Evolutionary conservation across 2,113 vertebrate species (phyloP), one percentile per base, ranked within the genome.

Genomic region (Strigops habroptila): DNA sequence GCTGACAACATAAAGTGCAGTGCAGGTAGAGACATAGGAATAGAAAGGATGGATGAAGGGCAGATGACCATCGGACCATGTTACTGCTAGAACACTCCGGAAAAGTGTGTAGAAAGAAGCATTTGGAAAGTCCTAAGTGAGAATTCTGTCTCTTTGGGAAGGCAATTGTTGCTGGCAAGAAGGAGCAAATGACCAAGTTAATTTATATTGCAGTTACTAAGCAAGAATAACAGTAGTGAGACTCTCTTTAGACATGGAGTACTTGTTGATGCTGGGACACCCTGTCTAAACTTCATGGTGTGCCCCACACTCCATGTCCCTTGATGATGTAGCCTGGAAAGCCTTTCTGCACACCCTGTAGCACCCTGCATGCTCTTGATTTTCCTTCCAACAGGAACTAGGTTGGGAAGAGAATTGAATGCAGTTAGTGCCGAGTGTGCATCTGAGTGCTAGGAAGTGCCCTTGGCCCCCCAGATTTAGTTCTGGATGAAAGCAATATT

Each of bases 61-160:
- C 33, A 27, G 35, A 17, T 1, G 4, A 9, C 75, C 18, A 30
- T 1, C n/a, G 2, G 49, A 37, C 41, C 12, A 3, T 10, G 8
- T 16, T 43, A 37, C 39, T 74, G 35, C 27, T 63, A 13, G 23
- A 44, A 10, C 10, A 3, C 35, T 80, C 23, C 62, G 39, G 62
- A 55, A 63, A 25, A 1, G 3, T 41, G 13, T 18, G 27, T 35
- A 15, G 31, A 88, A 3, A 43, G 10, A n/a, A 37, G 25, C 7
- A 8, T 39, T 43, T 57, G 41, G 27, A 18, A 85, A 11, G 48
- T 44, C 49, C 24, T 24, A 37, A 41, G 43, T n/a, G 48, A 74
- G 18, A 84, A n/a, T 37, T 55, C 31, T 43, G 11, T 43, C 31
- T 51, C 28, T 73, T 53, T 44, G 48, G 41, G 41, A 63, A 89